Percentiles rank a stretch among this genome's conserved stretches.
Evolutionary conservation across 2,113 vertebrate species (phyloP).

Genomic region (Chamaea fasciata): DNA sequence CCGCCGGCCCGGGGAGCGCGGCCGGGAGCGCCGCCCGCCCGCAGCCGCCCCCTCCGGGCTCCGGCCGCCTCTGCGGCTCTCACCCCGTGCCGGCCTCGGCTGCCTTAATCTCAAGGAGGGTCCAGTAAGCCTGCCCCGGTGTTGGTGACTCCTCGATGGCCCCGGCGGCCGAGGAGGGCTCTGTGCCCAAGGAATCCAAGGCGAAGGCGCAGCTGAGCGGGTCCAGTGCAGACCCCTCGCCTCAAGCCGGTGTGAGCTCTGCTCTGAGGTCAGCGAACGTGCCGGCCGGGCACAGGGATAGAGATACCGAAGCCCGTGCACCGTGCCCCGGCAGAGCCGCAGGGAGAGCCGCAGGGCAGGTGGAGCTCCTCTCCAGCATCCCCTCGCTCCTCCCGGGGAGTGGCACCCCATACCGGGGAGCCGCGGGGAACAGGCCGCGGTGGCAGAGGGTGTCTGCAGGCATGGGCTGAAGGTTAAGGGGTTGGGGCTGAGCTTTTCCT

Average conservation of each 20-base stretch:
- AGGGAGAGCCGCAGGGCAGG: not conserved
- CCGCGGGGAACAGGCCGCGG: not conserved
- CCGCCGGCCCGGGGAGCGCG: not conserved
- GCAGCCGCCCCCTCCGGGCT: not conserved
- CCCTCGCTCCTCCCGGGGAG: not conserved
- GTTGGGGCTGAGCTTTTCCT: not conserved
- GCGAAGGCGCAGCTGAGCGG: not conserved
- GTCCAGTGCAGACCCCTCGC: too few species aligned
- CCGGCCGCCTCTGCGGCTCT: not conserved
- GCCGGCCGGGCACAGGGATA: not conserved
- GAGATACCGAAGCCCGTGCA: rapidly evolving
- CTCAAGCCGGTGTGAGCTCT: not conserved
- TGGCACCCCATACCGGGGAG: not conserved
- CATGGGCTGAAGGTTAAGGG: not conserved
- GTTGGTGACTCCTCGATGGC: rapidly evolving
- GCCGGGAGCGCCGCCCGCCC: not conserved
- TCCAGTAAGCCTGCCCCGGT: rapidly evolving
- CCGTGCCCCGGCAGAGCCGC: not conserved
- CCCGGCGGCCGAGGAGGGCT: not conserved
- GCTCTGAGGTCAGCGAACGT: rapidly evolving
- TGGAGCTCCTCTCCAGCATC: not conserved
- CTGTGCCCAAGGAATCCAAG: not conserved
- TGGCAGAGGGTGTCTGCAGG: not conserved
- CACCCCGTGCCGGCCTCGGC: not conserved
- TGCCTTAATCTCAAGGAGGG: rapidly evolving